Evolutionary conservation across 2,888 invertebrate species (phyloP).

Genomic region (Volucella bombylans): DNA sequence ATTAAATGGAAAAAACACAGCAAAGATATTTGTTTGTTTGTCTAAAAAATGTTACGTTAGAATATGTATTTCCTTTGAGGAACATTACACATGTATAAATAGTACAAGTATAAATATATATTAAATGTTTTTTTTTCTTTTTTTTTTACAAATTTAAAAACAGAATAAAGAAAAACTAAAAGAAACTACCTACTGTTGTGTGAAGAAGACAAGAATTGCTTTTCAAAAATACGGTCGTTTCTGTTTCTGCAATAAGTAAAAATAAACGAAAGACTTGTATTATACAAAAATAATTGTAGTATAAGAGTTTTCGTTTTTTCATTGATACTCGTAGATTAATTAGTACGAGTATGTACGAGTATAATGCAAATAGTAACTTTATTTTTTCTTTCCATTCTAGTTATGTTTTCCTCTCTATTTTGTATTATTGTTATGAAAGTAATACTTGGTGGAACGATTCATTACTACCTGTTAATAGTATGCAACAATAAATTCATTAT

Average conservation of each 20-base stretch:
- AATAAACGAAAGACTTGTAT: constrained; percentile 23
- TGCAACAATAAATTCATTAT: constrained; percentile 71
- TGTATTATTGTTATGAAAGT: constrained; percentile 33
- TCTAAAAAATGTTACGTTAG: constrained; percentile 5
- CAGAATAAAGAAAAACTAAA: constrained; percentile 30
- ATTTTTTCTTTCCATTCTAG: constrained; percentile 44
- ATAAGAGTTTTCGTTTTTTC: constrained; percentile 18
- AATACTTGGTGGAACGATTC: constrained; percentile 72
- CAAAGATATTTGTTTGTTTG: background rate
- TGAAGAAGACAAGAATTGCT: constrained; percentile 52
- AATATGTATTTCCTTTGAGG: constrained; percentile 7
- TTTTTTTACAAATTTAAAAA: constrained; percentile 12
- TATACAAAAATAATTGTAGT: constrained; percentile 40
- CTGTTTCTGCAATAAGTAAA: constrained; percentile 35
- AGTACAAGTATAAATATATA: background rate
- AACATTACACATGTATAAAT: background rate
- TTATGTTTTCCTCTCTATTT: constrained; percentile 21
- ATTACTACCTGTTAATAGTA: constrained; percentile 66
- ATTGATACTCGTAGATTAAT: constrained; percentile 52
- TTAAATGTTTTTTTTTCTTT: background rate
- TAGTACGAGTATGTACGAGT: constrained; percentile 51
- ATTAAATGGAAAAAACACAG: constrained; percentile 49
- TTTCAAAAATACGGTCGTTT: constrained; percentile 44
- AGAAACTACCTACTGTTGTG: constrained; percentile 26
- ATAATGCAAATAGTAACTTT: constrained; percentile 72